These are phyloP conservation scores for Hystrix brachyura DNA, from an alignment of 2,113 vertebrate genomes.

Conservation along the genomic window DNA sequence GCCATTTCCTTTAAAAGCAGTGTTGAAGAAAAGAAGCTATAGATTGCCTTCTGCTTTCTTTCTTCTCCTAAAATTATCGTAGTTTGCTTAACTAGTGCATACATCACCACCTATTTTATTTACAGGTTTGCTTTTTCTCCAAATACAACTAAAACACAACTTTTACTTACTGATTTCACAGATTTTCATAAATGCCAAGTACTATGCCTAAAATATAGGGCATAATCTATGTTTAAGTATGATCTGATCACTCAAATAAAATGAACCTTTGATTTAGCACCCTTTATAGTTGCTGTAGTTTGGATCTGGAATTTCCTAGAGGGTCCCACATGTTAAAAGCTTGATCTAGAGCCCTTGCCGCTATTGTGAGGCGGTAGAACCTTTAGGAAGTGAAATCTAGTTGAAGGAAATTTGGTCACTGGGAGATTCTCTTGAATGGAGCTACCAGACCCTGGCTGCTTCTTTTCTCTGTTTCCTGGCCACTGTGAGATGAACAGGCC, in stretches of 20 bases:
- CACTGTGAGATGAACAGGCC: no score
- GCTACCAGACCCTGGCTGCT: background rate
- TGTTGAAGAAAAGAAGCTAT: background rate
- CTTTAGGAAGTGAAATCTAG: background rate
- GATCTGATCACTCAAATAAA: background rate
- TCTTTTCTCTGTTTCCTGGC: background rate
- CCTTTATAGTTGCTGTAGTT: background rate
- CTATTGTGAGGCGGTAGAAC: background rate
- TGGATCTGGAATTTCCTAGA: background rate
- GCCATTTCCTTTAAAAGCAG: conserved; percentile 15
- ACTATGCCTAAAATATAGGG: background rate
- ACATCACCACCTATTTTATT: background rate
- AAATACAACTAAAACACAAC: background rate
- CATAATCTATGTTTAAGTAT: background rate
- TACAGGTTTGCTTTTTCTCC: background rate
- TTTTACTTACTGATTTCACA: background rate
- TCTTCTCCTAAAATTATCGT: background rate
- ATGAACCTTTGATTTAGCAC: background rate
- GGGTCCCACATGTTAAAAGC: background rate
- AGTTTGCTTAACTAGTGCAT: background rate
- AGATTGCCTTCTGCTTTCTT: background rate
- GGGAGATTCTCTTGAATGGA: background rate
- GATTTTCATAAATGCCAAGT: background rate
- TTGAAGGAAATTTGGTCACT: background rate
- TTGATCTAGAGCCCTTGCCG: no score